Evolutionary conservation across 1,140 invertebrate genomes (phyloP), one percentile per base, ranked within the genome.

Genomic region (Tetraneura akinire): DNA sequence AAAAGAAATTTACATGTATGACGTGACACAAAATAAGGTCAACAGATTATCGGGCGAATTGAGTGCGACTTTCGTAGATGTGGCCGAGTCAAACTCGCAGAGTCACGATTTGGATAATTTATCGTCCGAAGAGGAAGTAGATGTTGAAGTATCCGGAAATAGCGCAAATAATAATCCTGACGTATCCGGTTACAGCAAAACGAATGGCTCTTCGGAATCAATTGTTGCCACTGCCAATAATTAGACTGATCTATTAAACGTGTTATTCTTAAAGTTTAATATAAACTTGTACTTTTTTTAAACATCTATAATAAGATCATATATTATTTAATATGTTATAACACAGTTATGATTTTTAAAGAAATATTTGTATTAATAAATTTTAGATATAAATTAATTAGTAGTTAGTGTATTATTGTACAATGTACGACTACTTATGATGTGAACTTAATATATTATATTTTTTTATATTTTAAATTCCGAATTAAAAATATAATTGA

Each of bases 1-100:
- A 90, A 91, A 91, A 84, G 92, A 94, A 87, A 94, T 94, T 81
- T 94, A 90, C 85, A 94, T 94, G 93, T 94, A 93, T 84, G 93
- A 94, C 83, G 89, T 93, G 13, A 85, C 87, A 60, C 90, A 90
- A 0, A 85, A 90, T 82, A 88, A 86, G 78, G 90, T 91, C 42
- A 93, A 88, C 86, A 92, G 90, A 85, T 85, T 91, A 18, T 89
- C 88, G 55, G 92, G 92, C 2, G 91, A 92, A 83, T 86, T 95
- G 26, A 93, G 92, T 1, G 89, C 91, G 62, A 91, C 92, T 55
- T 94, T 94, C 83, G 92, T 94, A 9, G 91, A 93, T 84, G 93
- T 93, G 51, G 93, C 92, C 55, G 91, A 93, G 86, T 92, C 92
- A 82, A 93, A 93, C 85, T 89, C 91, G n/a, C 87, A 90, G 73